Percentiles rank a stretch among this genome's conserved stretches.
Conservation (phyloP, 2,888 invertebrate species). For the Octonoba sinensis region DNA sequence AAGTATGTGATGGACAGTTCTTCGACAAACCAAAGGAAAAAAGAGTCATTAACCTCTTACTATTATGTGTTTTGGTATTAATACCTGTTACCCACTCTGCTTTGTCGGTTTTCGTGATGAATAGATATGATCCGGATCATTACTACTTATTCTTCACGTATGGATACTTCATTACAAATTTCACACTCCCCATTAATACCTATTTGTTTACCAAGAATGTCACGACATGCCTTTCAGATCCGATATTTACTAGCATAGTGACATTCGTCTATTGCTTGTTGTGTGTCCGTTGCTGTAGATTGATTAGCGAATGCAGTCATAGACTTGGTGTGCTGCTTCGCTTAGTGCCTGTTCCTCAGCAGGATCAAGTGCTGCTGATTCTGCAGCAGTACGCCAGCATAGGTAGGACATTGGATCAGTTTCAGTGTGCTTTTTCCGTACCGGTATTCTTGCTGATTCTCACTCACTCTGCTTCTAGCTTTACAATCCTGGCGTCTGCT, state of each 20-base stretch:
- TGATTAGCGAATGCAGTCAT: constrained; percentile 3
- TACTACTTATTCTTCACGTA: constrained; percentile 49
- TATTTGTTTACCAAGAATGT: constrained; percentile 29
- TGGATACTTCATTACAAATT: constrained; percentile 12
- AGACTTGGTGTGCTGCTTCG: background rate
- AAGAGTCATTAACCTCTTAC: background rate
- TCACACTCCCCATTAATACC: constrained; percentile 5
- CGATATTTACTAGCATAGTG: constrained; percentile 23
- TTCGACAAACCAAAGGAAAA: constrained; percentile 15
- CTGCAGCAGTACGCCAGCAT: constrained; percentile 10
- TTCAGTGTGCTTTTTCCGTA: constrained; percentile 35
- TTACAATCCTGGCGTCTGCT: constrained; percentile 43
- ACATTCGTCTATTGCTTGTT: constrained; percentile 42
- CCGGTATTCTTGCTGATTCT: constrained; percentile 35
- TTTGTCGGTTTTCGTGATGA: constrained; percentile 32
- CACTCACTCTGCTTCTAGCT: constrained; percentile 32
- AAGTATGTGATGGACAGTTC: background rate
- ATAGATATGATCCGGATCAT: constrained; percentile 3
- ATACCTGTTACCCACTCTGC: constrained; percentile 7
- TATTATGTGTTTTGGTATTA: constrained; percentile 9
- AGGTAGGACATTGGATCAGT: background rate
- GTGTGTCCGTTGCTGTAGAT: constrained; percentile 28
- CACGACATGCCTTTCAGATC: constrained; percentile 16
- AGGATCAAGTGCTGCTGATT: background rate
- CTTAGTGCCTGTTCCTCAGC: background rate